Evolutionary conservation across 2,113 vertebrate genomes (phyloP), one percentile per base, ranked within the genome.

Genomic region (Artemisiospiza belli): DNA sequence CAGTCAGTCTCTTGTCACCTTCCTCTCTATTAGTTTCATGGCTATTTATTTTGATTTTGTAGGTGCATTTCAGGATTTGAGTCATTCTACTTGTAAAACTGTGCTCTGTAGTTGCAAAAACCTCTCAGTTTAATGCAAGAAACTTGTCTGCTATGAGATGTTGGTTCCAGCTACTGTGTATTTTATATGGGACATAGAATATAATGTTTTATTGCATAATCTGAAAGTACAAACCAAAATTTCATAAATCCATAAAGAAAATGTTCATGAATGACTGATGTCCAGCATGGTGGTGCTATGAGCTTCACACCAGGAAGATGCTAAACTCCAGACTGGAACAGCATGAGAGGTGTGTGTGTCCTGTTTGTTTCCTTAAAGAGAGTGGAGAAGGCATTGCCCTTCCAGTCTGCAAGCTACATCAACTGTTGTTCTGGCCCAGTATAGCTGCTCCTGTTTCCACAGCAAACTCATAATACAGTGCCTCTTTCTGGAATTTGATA

Each of bases 91-190:
- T 46, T 85, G 5, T 66, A 88, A 69, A 95, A 57, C 37, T 67
- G 12, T 52, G 5, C 52, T 72, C 27, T 68, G 10, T n/a, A 58
- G 18, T 57, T 83, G 33, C 23, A 72, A 55, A 88, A 66, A 14
- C 20, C 37, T 70, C 31, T 49, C 55, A 2, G 19, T 62, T 87
- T 82, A 25, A 9, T 79, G 52, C 21, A 72, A 67, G 61, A 94
- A 81, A 57, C 18, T 52, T 54, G 37, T 41, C 33, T 74, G 9
- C 33, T 74, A 3, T 18, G 54, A 80, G 43, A 9, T 47, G 27
- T 4, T 21, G 39, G 4, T 64, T 70, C 23, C 43, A 33, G 8
- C 5, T 69, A 8, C 54, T 46, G 1, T 1, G 1, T 44, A 6
- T 49, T 64, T 28, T 68, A 25, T 23, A 22, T 47, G 37, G 8